Percentiles rank a stretch among this genome's conserved stretches.
phyloP scores from a whole-genome alignment of 2,113 vertebrate genomes.

The Cettia cetti region DNA sequence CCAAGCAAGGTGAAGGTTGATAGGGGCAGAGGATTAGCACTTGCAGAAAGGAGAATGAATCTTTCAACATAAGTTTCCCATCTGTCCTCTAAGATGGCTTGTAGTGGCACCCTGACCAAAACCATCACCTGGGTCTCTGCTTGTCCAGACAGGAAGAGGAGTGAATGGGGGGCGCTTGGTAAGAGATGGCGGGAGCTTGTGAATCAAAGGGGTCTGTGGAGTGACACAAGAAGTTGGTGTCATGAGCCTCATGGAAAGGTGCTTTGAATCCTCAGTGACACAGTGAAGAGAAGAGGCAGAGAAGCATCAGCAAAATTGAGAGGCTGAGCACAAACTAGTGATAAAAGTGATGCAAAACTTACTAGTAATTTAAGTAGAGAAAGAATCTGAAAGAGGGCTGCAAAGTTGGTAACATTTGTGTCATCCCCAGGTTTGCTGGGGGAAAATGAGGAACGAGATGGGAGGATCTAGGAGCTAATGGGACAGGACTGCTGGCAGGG shows the following conservation, averaged over 20 bases:
- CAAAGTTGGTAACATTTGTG: background rate
- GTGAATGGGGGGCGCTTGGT: background rate
- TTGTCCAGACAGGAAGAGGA: background rate
- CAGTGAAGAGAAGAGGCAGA: background rate
- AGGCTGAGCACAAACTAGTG: background rate
- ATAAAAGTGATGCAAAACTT: background rate
- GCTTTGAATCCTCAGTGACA: background rate
- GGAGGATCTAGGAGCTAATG: background rate
- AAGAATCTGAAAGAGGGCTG: background rate
- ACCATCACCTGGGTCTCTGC: background rate
- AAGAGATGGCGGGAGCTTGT: background rate
- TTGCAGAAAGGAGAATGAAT: background rate
- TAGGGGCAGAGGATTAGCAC: background rate
- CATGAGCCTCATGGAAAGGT: background rate
- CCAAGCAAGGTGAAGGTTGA: background rate
- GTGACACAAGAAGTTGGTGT: background rate
- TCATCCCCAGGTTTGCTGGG: background rate
- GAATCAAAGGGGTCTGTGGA: background rate
- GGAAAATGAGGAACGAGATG: background rate
- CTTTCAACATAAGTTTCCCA: background rate
- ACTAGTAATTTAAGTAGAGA: background rate
- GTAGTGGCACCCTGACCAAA: background rate
- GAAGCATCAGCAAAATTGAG: background rate
- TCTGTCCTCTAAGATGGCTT: background rate
- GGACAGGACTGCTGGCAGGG: background rate